These are phyloP conservation scores for Sus cebifrons DNA, from an alignment of 2,797 vertebrate genomes.

Conservation along the genomic window DNA sequence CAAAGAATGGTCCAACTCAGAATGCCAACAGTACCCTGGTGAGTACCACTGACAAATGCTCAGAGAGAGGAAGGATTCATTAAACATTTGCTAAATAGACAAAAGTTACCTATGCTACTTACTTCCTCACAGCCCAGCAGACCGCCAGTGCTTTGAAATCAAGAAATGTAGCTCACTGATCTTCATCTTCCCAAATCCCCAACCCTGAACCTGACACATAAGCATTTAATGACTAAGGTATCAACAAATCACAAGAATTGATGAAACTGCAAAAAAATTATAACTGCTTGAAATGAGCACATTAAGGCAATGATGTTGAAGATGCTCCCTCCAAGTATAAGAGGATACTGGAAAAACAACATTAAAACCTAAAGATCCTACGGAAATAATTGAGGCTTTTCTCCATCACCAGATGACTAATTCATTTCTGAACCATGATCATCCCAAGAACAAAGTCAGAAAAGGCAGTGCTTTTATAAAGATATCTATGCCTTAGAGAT, in stretches of 20 bases:
- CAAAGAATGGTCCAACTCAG: not conserved
- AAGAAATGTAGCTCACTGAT: not conserved
- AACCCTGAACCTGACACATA: constrained; percentile 18
- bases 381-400: constrained; percentile 10
- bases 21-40: not conserved
- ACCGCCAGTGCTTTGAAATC: not conserved
- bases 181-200: not conserved
- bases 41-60: not conserved
- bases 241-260: constrained; percentile 15
- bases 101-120: not conserved
- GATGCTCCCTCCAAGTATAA: not conserved
- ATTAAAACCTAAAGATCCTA: not conserved
- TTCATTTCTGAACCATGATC: constrained; percentile 27
- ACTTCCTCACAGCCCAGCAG: not conserved
- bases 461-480: constrained; percentile 40
- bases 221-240: constrained; percentile 26
- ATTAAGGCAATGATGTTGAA: not conserved
- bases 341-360: not conserved
- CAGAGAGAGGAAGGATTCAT: not conserved
- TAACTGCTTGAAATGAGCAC: not conserved
- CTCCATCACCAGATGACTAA: not conserved
- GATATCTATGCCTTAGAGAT: constrained; percentile 2
- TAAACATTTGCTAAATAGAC: constrained; percentile 26
- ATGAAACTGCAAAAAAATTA: constrained; percentile 6
- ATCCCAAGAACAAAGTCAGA: constrained; percentile 3